Evolutionary conservation across 2,113 vertebrate species (phyloP).

Genomic region (Passer montanus): DNA sequence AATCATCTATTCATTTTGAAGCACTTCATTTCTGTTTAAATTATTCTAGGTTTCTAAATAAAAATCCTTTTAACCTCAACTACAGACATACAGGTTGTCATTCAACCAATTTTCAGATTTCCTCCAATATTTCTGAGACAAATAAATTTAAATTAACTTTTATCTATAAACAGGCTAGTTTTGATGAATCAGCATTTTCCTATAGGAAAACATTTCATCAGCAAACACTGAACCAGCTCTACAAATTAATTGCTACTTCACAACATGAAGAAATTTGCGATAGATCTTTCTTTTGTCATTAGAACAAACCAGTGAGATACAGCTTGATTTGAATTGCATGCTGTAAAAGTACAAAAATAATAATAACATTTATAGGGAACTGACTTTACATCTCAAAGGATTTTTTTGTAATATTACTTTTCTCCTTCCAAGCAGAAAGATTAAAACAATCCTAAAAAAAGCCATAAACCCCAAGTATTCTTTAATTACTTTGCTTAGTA

Average conservation of each 20-base stretch:
- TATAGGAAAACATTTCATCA: slow-evolving; percentile 10
- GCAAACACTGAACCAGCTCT: background rate
- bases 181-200: slow-evolving; percentile 24
- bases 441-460: slow-evolving; percentile 47
- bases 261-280: background rate
- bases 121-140: background rate
- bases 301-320: slow-evolving; percentile 16
- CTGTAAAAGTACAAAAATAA: slow-evolving; percentile 38
- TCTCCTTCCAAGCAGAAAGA: background rate
- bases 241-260: slow-evolving; percentile 46
- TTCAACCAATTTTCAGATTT: background rate
- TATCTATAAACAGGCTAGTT: background rate
- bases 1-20: background rate
- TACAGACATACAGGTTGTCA: background rate
- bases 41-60: background rate
- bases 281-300: slow-evolving; percentile 43
- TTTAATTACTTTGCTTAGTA: slow-evolving; percentile 22
- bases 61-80: background rate
- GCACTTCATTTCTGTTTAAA: background rate
- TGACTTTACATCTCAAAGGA: slow-evolving; percentile 16
- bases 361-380: background rate
- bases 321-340: slow-evolving; percentile 43
- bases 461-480: background rate
- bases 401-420: background rate
- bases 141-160: slow-evolving; percentile 17